These are phyloP conservation scores for Serripes groenlandicus DNA, from an alignment of 2,888 invertebrate species.

Conservation along the genomic window DNA sequence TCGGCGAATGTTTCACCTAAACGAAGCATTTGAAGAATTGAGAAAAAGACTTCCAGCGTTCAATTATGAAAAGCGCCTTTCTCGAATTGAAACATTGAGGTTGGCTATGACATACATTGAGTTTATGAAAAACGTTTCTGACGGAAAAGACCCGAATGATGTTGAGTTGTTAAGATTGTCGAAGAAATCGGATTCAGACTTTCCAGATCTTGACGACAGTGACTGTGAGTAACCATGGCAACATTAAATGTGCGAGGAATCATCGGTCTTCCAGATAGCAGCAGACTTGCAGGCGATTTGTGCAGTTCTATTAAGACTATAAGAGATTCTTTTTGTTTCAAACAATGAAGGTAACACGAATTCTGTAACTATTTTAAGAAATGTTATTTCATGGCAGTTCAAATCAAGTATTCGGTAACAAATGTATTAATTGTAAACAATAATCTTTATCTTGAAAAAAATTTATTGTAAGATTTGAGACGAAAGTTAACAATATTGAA, in stretches of 20 bases:
- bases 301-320: neutral
- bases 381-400: too few species aligned
- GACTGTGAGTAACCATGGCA: slow-evolving; percentile 23
- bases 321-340: neutral
- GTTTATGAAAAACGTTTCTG: slow-evolving; percentile 95
- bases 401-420: too few species aligned
- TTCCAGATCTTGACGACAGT: slow-evolving; percentile 24
- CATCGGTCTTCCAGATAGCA: neutral
- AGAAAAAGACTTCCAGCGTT: slow-evolving; percentile 82
- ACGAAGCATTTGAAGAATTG: slow-evolving; percentile 81
- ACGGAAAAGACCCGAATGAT: slow-evolving; percentile 78
- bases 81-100: slow-evolving; percentile 92
- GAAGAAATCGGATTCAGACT: slow-evolving; percentile 29
- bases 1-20: slow-evolving; percentile 82
- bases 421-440: too few species aligned
- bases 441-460: too few species aligned
- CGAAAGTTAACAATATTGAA: too few species aligned
- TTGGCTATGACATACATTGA: slow-evolving; percentile 98
- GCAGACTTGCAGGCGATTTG: neutral
- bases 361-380: neutral
- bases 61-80: slow-evolving; percentile 83
- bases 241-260: neutral
- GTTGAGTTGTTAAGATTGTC: slow-evolving; percentile 67
- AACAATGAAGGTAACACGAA: neutral
- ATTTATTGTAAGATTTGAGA: too few species aligned